Evolutionary conservation across 2,888 invertebrate species (phyloP), one percentile per base, ranked within the genome.

Genomic region (Myopa tessellatipennis): DNA sequence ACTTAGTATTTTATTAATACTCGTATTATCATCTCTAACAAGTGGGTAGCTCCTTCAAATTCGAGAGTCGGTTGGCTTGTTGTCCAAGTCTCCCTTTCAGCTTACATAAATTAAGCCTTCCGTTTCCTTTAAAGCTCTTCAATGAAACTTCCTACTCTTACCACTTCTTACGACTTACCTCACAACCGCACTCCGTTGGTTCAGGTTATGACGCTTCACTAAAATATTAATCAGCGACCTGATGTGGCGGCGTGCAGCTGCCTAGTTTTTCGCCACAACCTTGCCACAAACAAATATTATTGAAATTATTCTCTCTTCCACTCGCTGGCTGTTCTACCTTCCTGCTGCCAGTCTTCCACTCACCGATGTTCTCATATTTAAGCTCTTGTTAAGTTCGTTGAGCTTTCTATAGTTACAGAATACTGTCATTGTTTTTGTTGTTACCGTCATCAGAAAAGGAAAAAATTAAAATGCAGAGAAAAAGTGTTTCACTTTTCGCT

Each of bases 181-280:
- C 36, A 67, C 58, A 5, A 52, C 52, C 18, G 38, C n/a, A 58
- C 38, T 63, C 65, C 45, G 26, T 52, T 36, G 74, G 18, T 38
- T 65, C 52, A 52, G 65, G 45, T 74, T 65, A 74, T 65, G 63
- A 50, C 65, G 63, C 52, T 74, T 74, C 40, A 73, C 45, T 73
- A 73, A 61, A 73, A 63, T 63, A 74, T 36, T 55, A 50, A 38
- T 34, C 67, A 40, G 60, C 74, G 40, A 40, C 74, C 34, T 67
- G 65, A 55, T 55, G 72, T 26, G 55, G 45, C 74, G 58, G 50
- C 38, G 65, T 34, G 60, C 26, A 58, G 14, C 40, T 60, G 7
- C 63, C 74, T 52, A 63, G 12, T 74, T 45, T 45, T 16, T n/a
- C 16, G 4, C 36, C 63, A 18, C 36, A 50, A 65, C 12, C 63